Evolutionary conservation across 2,113 vertebrate species (phyloP).

Genomic region (Progne subis): DNA sequence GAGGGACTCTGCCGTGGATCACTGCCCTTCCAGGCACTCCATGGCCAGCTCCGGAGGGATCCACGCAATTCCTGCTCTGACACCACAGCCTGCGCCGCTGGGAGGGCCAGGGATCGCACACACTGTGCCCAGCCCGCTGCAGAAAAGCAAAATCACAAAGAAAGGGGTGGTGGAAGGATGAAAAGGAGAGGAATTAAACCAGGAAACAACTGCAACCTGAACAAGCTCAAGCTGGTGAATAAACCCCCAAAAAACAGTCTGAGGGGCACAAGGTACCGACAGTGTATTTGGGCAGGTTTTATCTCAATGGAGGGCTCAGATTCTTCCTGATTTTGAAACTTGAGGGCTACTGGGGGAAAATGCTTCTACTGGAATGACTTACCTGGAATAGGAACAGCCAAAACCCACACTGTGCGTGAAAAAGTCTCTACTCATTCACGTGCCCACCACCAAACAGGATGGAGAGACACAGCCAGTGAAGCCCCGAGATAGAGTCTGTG

Average conservation of each 20-base stretch:
- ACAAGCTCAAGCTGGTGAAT: background rate
- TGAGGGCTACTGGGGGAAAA: background rate
- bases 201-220: background rate
- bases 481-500: background rate
- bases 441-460: background rate
- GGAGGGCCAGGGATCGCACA: background rate
- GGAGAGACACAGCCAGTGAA: fast-evolving
- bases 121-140: background rate
- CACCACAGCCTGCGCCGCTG: background rate
- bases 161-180: background rate
- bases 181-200: background rate
- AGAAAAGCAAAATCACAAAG: background rate
- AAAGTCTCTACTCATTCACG: background rate
- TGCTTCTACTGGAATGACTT: background rate
- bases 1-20: fast-evolving
- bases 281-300: background rate
- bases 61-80: fast-evolving
- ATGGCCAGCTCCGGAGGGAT: background rate
- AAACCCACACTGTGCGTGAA: background rate
- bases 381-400: background rate
- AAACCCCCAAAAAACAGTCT: background rate
- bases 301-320: background rate
- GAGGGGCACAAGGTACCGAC: background rate
- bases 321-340: background rate
- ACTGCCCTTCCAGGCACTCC: background rate